Evolutionary conservation across 2,797 vertebrate species (phyloP), one percentile per base, ranked within the genome.

Genomic region (Salmo trutta): DNA sequence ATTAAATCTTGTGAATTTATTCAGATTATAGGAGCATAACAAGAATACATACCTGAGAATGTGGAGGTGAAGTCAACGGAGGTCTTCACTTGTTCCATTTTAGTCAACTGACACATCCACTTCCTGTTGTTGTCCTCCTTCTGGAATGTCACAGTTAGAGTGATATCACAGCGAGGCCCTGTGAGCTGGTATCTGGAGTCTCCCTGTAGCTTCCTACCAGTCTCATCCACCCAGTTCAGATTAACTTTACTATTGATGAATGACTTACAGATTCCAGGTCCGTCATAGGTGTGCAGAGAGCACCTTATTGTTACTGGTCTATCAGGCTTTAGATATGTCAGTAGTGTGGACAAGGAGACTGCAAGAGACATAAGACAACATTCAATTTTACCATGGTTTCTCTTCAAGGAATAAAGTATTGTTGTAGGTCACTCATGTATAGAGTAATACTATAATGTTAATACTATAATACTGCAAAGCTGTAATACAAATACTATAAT

Each of bases 151-250:
- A 56, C 33, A 15, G 5, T 47, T 36, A 71, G 68, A 62, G 52
- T 77, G 29, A 24, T 76, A 5, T 70, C n/a, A 76, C 75, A 76
- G 15, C 6, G 3, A 76, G 53, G 5, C 14, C 0, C 27, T 68
- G 14, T 24, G 4, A 53, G n/a, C 16, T 68, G 62, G 52, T n/a
- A 33, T 24, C 24, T 56, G 27, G 21, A 14, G 14, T n/a, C 33
- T 17, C 0, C 17, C 5, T 62, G 31, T 21, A 71, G 54, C 21
- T 77, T 3, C 19, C 0, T 27, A 8, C 31, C 31, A 27, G 12
- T 16, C 52, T 62, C 36, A 29, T 77, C 33, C 51, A 71, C 53
- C 52, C 68, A 71, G 29, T 5, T 70, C 16, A 76, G 51, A 19
- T 12, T 12, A 2, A 69, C 2, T 4, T 2, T 0, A 54, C 5